These are phyloP conservation scores for Acromyrmex echinatior DNA, from an alignment of 1,140 invertebrate genomes.

Conservation along the genomic window DNA sequence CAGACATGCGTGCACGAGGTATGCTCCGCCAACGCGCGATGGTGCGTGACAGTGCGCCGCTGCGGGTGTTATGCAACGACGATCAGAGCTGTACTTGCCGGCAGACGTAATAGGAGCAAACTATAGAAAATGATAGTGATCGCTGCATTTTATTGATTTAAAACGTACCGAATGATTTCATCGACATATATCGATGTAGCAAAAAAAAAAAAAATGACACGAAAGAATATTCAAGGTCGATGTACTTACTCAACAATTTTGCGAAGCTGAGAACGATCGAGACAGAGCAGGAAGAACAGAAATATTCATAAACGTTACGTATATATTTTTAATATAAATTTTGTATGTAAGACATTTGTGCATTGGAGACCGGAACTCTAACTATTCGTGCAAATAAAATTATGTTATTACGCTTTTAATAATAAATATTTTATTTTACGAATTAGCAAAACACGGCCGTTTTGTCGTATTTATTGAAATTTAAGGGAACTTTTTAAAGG, in stretches of 20 bases:
- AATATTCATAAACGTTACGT: neutral
- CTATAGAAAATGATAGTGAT: neutral
- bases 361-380: neutral
- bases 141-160: conserved; percentile 7
- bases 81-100: neutral
- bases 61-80: conserved; percentile 36
- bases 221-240: neutral
- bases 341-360: neutral
- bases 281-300: neutral
- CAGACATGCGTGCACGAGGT: neutral
- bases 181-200: neutral
- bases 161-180: neutral
- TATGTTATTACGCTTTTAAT: neutral
- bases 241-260: neutral
- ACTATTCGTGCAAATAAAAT: neutral
- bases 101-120: neutral
- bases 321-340: too few relatives aligned
- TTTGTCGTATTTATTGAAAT: neutral
- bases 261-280: neutral
- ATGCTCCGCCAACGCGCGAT: neutral
- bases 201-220: neutral
- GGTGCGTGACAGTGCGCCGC: neutral
- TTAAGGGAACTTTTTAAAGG: neutral
- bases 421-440: neutral
- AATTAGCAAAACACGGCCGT: neutral